Evolutionary conservation across 1,140 invertebrate species (phyloP).

Genomic region (Sycobia sp.): DNA sequence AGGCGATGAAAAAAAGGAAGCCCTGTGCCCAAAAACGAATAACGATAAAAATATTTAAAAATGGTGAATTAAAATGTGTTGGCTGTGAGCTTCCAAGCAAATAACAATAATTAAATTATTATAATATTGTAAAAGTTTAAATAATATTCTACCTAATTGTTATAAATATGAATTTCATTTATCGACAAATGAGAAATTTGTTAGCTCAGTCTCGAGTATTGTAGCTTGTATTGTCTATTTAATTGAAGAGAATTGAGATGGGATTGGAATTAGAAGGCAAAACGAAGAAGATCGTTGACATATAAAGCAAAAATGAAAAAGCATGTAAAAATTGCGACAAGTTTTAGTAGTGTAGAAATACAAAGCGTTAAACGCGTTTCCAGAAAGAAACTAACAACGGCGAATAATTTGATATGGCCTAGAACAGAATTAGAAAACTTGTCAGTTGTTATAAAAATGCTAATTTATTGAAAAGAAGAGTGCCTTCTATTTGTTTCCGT

Average conservation of each 20-base stretch:
- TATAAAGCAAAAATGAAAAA: conserved; percentile 24
- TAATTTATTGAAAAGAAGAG: conserved; percentile 58
- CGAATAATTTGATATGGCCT: conserved; percentile 46
- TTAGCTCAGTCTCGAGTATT: conserved; percentile 57
- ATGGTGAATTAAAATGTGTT: conserved; percentile 59
- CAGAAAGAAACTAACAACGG: conserved; percentile 25
- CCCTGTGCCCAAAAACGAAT: conserved; percentile 51
- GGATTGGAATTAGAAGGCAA: conserved; percentile 38
- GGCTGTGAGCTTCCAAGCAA: conserved; percentile 63
- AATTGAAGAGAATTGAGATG: no score
- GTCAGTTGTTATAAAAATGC: conserved; percentile 50
- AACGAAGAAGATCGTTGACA: conserved; percentile 33
- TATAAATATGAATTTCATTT: conserved; percentile 55
- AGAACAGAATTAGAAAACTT: conserved; percentile 42
- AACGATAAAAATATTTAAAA: conserved; percentile 50
- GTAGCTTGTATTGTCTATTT: conserved; percentile 54
- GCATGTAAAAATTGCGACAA: conserved; percentile 29
- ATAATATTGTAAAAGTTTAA: conserved; percentile 59
- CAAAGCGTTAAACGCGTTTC: conserved; percentile 27
- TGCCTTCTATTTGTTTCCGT: conserved; percentile 62
- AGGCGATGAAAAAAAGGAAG: conserved; percentile 42
- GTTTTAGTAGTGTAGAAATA: neutral
- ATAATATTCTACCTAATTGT: conserved; percentile 58
- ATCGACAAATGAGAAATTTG: conserved; percentile 53
- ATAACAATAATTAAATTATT: conserved; percentile 65